phyloP scores from a whole-genome alignment of 1,140 invertebrate genomes.

The Magallana ariakensis region DNA sequence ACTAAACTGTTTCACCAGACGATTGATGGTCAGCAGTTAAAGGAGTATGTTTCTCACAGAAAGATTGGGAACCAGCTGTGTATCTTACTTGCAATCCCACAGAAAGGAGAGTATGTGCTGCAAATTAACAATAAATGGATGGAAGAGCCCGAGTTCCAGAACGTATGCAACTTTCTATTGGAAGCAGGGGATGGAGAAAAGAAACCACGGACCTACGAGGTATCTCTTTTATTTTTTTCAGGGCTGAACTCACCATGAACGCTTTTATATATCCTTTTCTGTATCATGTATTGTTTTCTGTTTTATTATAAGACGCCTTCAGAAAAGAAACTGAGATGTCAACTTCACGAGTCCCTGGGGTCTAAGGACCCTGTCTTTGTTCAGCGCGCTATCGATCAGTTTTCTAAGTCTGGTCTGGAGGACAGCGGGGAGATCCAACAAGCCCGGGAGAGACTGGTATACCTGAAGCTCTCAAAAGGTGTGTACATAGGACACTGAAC shows the following conservation, averaged over 20 bases:
- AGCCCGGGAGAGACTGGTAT: conserved; percentile 35
- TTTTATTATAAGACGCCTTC: not conserved
- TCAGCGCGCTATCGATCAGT: conserved; percentile 36
- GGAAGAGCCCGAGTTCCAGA: conserved; percentile 43
- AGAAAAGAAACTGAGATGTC: conserved; percentile 25
- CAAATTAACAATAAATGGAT: conserved; percentile 49
- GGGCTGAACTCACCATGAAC: too few species aligned
- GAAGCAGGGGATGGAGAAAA: not conserved
- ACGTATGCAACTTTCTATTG: conserved; percentile 57
- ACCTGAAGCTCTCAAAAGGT: conserved; percentile 16
- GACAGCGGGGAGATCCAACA: conserved; percentile 34
- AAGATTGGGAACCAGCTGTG: conserved; percentile 36
- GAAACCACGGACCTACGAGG: conserved; percentile 30
- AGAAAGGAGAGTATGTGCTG: conserved; percentile 55
- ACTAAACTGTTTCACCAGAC: conserved; percentile 52
- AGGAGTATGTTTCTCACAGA: conserved; percentile 41
- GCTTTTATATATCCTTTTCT: not conserved
- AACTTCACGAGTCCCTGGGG: not conserved
- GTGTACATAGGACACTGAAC: not conserved
- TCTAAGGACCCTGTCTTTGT: conserved; percentile 27
- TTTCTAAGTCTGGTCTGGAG: conserved; percentile 25
- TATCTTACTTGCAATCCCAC: conserved; percentile 50
- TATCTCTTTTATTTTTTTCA: not conserved
- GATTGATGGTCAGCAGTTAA: conserved; percentile 31
- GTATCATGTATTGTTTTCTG: not conserved